Conservation (phyloP, 2,113 vertebrate genomes). For the Elephas maximus region DNA sequence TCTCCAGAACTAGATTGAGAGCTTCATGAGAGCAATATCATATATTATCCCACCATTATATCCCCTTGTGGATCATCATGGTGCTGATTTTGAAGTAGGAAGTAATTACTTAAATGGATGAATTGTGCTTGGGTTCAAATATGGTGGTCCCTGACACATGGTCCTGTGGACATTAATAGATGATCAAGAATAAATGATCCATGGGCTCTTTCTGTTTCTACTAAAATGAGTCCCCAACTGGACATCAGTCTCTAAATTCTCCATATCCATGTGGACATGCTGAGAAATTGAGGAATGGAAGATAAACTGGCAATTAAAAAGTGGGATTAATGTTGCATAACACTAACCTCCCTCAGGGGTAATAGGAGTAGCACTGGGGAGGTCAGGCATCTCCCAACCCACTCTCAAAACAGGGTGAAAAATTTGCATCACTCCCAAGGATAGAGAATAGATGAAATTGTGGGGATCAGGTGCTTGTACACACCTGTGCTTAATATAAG, state of each 20-base stretch:
- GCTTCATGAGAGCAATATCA: neutral
- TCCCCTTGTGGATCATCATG: neutral
- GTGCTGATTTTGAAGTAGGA: constrained; percentile 20
- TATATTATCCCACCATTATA: neutral
- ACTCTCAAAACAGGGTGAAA: neutral
- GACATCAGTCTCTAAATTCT: neutral
- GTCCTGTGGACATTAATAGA: neutral
- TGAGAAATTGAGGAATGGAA: constrained; percentile 11
- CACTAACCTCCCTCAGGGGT: neutral
- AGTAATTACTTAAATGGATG: neutral
- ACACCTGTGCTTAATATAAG: too few species aligned
- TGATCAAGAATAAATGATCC: neutral
- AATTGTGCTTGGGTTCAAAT: neutral
- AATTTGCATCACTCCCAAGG: neutral
- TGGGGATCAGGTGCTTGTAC: neutral
- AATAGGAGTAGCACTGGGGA: neutral
- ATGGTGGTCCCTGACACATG: too few species aligned
- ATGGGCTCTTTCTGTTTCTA: neutral
- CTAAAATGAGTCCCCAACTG: neutral
- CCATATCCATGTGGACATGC: neutral
- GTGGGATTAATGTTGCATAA: neutral
- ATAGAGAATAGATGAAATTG: neutral
- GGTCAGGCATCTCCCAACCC: neutral
- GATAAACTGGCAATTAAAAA: neutral
- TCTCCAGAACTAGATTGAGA: neutral